Evolutionary conservation across 2,888 invertebrate species (phyloP).

Genomic region (Hetaerina titia): DNA sequence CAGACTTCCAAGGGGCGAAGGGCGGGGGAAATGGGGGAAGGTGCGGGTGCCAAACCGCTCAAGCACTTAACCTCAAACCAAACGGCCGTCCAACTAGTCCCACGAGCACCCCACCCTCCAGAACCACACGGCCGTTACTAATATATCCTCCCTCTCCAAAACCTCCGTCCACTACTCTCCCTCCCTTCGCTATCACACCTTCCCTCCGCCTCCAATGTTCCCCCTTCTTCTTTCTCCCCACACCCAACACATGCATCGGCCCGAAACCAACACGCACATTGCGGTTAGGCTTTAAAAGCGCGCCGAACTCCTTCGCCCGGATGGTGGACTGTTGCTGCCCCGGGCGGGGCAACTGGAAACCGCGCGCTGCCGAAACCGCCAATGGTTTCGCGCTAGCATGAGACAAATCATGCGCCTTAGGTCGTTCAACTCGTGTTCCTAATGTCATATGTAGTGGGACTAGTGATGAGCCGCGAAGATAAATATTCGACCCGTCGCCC

Average conservation of each 20-base stretch:
- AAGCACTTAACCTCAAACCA: slow-evolving; percentile 27
- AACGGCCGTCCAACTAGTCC: not conserved
- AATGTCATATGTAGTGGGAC: no score
- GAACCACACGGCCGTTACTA: slow-evolving; percentile 30
- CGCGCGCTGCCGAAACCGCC: not conserved
- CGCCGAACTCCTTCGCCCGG: not conserved
- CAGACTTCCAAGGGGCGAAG: not conserved
- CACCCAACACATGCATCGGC: not conserved
- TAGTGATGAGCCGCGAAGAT: no score
- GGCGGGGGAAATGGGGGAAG: not conserved
- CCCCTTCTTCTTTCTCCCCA: no score
- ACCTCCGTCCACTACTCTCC: no score
- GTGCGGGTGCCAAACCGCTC: slow-evolving; percentile 20
- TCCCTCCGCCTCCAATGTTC: no score
- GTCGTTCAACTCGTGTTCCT: not conserved
- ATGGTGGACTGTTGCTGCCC: not conserved
- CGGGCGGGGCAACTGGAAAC: not conserved
- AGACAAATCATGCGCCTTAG: not conserved
- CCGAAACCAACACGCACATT: not conserved
- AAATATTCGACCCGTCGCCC: no score
- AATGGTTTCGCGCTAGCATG: not conserved
- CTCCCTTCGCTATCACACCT: no score
- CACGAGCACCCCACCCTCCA: not conserved
- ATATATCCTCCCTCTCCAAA: not conserved
- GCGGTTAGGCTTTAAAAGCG: not conserved